These are phyloP conservation scores for Apis florea DNA, from an alignment of 1,140 invertebrate species.

Conservation along the genomic window DNA sequence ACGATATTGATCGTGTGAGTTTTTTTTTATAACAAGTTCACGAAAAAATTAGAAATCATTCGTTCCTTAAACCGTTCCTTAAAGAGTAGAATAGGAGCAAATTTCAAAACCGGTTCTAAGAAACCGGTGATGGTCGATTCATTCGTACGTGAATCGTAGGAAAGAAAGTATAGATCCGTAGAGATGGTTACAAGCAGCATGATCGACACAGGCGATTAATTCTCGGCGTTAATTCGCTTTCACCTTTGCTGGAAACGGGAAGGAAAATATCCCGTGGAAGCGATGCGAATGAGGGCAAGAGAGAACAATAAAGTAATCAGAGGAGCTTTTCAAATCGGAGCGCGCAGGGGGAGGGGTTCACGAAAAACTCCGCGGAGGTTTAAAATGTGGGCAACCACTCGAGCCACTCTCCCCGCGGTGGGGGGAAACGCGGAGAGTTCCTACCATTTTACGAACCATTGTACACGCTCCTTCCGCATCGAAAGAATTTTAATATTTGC, in stretches of 20 bases:
- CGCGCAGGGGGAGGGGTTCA: constrained; percentile 33
- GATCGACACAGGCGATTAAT: too few relatives aligned
- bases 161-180: too few relatives aligned
- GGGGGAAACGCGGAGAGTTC: constrained; percentile 60
- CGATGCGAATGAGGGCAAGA: constrained; percentile 50
- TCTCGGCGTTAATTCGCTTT: not conserved
- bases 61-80: too few relatives aligned
- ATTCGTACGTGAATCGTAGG: too few relatives aligned
- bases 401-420: not conserved
- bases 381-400: constrained; percentile 64
- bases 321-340: constrained; percentile 63
- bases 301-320: constrained; percentile 71
- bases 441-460: constrained; percentile 65
- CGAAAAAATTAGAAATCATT: too few relatives aligned
- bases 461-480: constrained; percentile 68
- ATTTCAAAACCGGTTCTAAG: too few relatives aligned
- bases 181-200: too few relatives aligned
- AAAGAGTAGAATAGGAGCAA: too few relatives aligned
- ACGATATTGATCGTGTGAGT: too few relatives aligned
- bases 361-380: constrained; percentile 62
- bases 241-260: not conserved
- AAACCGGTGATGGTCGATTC: too few relatives aligned
- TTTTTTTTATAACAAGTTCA: too few relatives aligned
- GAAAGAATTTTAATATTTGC: constrained; percentile 73
- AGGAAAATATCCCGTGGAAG: constrained; percentile 11